A percentile compares a stretch with the other conserved stretches of the same genome.
Evolutionary conservation across 2,113 vertebrate species (phyloP).

Genomic region (Rhinichthys klamathensis): DNA sequence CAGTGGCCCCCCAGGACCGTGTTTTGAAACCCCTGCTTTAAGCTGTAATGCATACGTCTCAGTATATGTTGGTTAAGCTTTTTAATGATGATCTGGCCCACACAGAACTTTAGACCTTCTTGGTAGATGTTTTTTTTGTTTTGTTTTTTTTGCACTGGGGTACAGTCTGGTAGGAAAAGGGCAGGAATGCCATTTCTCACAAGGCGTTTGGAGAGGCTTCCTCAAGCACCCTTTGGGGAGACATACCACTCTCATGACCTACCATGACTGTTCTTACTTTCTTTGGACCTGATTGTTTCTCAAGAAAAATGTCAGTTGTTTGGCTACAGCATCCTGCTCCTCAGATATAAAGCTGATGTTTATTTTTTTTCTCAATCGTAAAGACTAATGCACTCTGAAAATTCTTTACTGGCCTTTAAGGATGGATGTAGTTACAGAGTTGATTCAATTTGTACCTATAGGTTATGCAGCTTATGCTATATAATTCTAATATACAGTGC

Average conservation of each 20-base stretch:
- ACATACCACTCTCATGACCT: conserved; percentile 2
- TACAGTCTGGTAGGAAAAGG: conserved; percentile 24
- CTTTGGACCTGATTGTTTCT: conserved; percentile 31
- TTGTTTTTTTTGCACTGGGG: conserved; percentile 23
- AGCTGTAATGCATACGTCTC: too few species aligned
- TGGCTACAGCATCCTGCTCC: conserved; percentile 16
- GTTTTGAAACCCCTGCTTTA: too few species aligned
- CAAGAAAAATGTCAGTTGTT: conserved; percentile 23
- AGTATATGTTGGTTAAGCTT: background rate
- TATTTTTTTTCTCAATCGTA: background rate
- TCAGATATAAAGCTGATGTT: background rate
- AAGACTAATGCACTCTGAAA: background rate
- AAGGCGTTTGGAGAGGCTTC: conserved; percentile 35
- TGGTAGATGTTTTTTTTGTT: background rate
- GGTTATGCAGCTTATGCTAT: background rate
- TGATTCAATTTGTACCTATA: background rate
- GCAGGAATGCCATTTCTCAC: conserved; percentile 50
- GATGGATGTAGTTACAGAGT: background rate
- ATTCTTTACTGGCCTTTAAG: background rate
- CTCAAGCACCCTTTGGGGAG: conserved; percentile 38
- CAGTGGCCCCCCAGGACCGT: too few species aligned
- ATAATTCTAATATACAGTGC: background rate
- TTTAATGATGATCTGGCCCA: background rate
- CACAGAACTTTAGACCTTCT: background rate
- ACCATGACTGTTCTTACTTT: conserved; percentile 8